Evolutionary conservation across 2,113 vertebrate genomes (phyloP).

Genomic region (Picathartes gymnocephalus): DNA sequence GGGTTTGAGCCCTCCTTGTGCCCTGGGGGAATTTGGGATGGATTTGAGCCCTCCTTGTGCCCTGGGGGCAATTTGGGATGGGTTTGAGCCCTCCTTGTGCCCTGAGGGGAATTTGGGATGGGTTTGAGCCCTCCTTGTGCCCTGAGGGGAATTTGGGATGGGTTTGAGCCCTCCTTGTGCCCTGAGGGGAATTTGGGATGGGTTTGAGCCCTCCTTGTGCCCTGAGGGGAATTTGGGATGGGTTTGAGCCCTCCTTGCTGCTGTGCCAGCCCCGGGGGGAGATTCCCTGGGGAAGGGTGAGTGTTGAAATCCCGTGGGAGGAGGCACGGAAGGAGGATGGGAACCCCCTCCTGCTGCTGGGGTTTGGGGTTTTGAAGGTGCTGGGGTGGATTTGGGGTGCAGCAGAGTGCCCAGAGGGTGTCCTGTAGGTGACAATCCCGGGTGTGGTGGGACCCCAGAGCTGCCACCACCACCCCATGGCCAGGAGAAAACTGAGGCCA

Average conservation of each 20-base stretch:
- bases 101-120: no score
- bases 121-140: no score
- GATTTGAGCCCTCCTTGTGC: no score
- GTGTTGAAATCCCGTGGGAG: background rate
- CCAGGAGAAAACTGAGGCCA: background rate
- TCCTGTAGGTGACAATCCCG: accelerated
- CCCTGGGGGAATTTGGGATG: no score
- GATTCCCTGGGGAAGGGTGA: accelerated
- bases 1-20: no score
- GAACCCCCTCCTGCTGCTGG: background rate
- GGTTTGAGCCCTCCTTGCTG: background rate
- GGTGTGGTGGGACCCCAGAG: background rate
- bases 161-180: background rate
- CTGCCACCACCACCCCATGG: accelerated
- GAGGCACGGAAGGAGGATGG: accelerated
- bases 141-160: background rate
- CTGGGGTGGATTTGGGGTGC: background rate
- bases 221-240: background rate
- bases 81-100: no score
- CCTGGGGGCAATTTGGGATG: no score
- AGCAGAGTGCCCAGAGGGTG: no score
- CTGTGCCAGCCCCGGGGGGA: background rate
- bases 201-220: no score
- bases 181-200: no score
- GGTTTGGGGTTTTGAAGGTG: background rate